Evolutionary conservation across 2,113 vertebrate genomes (phyloP), one percentile per base, ranked within the genome.

Genomic region (Etheostoma cragini): DNA sequence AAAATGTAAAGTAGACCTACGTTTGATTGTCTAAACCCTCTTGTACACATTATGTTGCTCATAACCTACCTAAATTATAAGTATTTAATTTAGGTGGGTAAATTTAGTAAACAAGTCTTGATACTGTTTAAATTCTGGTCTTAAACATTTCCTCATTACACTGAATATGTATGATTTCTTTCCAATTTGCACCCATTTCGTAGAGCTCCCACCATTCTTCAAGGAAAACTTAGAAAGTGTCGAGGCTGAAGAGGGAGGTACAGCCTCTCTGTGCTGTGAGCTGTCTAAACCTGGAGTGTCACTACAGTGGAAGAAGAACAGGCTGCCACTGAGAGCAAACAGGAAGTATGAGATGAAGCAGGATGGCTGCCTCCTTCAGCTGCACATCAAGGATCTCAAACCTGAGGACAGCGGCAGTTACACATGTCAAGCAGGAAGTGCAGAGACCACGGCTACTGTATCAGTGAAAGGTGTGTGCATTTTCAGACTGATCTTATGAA

Each of bases 371-470:
- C 15, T 68, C 16, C 78, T 91, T 12, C 91, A 95, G 79, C 92
- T 97, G 21, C 52, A 83, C 14, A 93, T 97, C 45, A 88, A 90
- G 15, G 84, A 93, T 0, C 75, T 95, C 13, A 88, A 85, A 67
- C 54, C 70, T 22, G 89, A 93, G 46, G 94, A 95, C 76, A 88
- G 94, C 0, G 96, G 96, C 61, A 93, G 92, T 70, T 97, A 96
- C 86, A 89, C 85, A 0, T 97, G 96, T 22, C 83, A 94, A 13
- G 93, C 93, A 1, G 95, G 93, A 69, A 90, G 92, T 72, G 87
- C 93, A 65, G 93, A 47, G 53, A 95, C 94, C 5, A 86, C 86
- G 0, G 95, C 95, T 0, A 74, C 46, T 42, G 24, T 87, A 42
- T 13, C 81, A 47, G 82, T 87, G 12, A 81, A 66, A 87, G 85